phyloP scores from a whole-genome alignment of 2,888 invertebrate species.

The Sinhomidia bicolor region DNA sequence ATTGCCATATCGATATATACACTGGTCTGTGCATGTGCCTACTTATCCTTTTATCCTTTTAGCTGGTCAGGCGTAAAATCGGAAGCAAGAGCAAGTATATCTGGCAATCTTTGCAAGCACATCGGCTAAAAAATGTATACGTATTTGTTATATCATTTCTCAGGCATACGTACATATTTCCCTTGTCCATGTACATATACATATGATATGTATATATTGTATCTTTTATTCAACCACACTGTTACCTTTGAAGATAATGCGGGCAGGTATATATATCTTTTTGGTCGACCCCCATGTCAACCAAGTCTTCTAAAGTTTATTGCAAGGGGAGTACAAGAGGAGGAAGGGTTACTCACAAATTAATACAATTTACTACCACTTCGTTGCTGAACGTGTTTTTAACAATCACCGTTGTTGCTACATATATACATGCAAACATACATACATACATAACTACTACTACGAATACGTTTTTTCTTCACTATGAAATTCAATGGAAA shows the following conservation, averaged over 20 bases:
- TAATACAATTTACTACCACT: slow-evolving; percentile 34
- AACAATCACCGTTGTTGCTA: too few species aligned
- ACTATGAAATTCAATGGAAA: not conserved
- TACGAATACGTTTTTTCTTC: too few species aligned
- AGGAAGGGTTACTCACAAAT: slow-evolving; percentile 38
- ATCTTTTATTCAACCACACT: not conserved
- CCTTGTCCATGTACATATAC: not conserved
- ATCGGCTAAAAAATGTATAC: too few species aligned
- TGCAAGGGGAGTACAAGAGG: slow-evolving; percentile 3
- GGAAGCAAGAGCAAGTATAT: not conserved
- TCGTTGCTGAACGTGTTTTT: slow-evolving; percentile 7
- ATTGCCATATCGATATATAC: not conserved
- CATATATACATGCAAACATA: too few species aligned
- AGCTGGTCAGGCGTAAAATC: slow-evolving; percentile 19
- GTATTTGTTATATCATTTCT: too few species aligned
- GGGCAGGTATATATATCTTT: not conserved
- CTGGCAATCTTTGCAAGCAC: not conserved
- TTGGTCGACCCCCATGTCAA: slow-evolving; percentile 13
- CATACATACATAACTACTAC: not conserved
- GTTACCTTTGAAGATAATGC: not conserved
- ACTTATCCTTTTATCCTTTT: not conserved
- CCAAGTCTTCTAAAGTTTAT: not conserved
- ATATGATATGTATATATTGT: not conserved
- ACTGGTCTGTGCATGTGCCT: not conserved
- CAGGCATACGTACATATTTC: not conserved